Evolutionary conservation across 2,113 vertebrate genomes (phyloP).

Genomic region (Nothocercus nigrocapillus): DNA sequence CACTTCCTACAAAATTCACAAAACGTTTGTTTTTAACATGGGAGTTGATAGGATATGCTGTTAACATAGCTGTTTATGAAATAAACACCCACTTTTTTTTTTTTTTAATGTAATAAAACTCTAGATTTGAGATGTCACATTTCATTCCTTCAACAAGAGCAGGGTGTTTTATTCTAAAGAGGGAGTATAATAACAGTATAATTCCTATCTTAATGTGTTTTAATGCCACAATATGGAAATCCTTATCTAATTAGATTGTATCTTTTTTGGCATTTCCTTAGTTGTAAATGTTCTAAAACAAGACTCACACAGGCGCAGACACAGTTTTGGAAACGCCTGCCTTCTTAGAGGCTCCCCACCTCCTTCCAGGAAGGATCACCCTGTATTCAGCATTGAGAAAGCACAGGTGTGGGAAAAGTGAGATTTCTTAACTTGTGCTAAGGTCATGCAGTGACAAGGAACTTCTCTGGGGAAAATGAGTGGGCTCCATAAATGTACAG

Average conservation of each 20-base stretch:
- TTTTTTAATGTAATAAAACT: background rate
- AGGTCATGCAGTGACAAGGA: background rate
- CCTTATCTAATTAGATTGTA: background rate
- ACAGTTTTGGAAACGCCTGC: background rate
- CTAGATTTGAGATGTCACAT: background rate
- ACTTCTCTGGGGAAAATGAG: background rate
- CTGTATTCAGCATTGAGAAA: background rate
- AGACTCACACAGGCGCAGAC: background rate
- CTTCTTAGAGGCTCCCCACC: background rate
- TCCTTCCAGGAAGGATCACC: background rate
- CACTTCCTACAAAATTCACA: background rate
- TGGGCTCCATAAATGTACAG: background rate
- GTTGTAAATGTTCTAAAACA: background rate
- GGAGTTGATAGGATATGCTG: accelerated
- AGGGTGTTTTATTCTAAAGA: background rate
- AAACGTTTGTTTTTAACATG: background rate
- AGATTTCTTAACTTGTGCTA: background rate
- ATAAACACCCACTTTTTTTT: background rate
- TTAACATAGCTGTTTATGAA: background rate
- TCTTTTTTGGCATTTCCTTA: background rate
- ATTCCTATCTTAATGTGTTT: background rate
- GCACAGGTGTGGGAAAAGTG: background rate
- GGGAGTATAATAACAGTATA: background rate
- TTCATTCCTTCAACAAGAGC: background rate
- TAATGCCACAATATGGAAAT: background rate